Conservation (phyloP, 2,888 invertebrate species). For the Gibbula magus region DNA sequence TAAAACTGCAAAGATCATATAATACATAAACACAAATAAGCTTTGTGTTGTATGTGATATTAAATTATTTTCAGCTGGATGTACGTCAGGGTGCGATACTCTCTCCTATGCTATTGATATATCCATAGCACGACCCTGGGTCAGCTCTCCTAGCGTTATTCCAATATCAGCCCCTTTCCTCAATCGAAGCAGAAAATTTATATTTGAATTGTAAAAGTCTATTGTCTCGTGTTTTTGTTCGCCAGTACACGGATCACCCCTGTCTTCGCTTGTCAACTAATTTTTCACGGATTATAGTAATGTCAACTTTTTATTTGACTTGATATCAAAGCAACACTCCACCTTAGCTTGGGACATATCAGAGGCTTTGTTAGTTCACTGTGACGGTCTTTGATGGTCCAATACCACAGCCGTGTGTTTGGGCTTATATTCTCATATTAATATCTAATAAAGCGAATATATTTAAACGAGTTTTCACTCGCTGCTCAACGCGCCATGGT, state of each 20-base stretch:
- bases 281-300: slow-evolving; percentile 19
- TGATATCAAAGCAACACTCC: not conserved
- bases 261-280: slow-evolving; percentile 11
- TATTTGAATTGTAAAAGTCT: slow-evolving; percentile 20
- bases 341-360: not conserved
- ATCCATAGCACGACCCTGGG: not conserved
- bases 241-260: not conserved
- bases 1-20: too few relatives aligned
- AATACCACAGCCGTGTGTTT: not conserved
- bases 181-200: slow-evolving; percentile 7
- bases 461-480: slow-evolving; percentile 9
- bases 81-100: too few relatives aligned
- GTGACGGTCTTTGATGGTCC: not conserved
- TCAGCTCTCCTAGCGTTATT: not conserved
- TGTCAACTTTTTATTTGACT: slow-evolving; percentile 17
- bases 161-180: not conserved
- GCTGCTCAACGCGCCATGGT: slow-evolving; percentile 1
- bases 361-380: not conserved
- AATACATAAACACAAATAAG: too few relatives aligned
- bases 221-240: slow-evolving; percentile 15
- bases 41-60: too few relatives aligned
- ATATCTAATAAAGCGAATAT: slow-evolving; percentile 18
- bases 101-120: too few relatives aligned
- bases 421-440: slow-evolving; percentile 18
- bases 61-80: too few relatives aligned